Percentiles rank a stretch among this genome's conserved stretches.
These are phyloP conservation scores for Epizoanthus scotinus DNA, from an alignment of 92 coral and sea anemone genomes.

Conservation along the genomic window DNA sequence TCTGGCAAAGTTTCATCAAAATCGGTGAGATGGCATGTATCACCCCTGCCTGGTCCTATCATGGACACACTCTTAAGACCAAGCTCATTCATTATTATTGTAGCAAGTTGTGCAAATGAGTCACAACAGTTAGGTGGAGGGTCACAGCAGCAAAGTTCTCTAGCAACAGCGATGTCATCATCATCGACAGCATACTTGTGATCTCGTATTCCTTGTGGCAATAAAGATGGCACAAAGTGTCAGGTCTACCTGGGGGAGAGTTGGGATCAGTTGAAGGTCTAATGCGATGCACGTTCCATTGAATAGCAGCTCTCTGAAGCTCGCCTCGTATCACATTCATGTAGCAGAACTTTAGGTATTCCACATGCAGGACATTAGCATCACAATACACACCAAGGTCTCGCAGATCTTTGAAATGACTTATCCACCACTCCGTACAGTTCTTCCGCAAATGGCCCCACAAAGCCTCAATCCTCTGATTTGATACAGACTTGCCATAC, in stretches of 20 bases:
- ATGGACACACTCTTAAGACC: too few species aligned
- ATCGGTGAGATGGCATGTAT: too few species aligned
- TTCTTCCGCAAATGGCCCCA: slow-evolving; percentile 19
- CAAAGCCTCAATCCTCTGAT: slow-evolving; percentile 26
- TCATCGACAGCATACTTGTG: slow-evolving; percentile 37
- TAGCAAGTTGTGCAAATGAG: slow-evolving; percentile 49
- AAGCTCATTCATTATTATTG: slow-evolving; percentile 44
- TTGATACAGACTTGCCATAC: slow-evolving; percentile 30
- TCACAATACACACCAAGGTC: slow-evolving; percentile 19
- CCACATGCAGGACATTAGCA: slow-evolving; percentile 10
- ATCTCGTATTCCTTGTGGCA: slow-evolving; percentile 32
- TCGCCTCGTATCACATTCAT: slow-evolving; percentile 9
- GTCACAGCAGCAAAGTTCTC: slow-evolving; percentile 25
- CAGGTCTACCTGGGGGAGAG: slow-evolving; percentile 46
- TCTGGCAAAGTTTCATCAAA: too few species aligned
- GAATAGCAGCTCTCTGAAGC: slow-evolving; percentile 21
- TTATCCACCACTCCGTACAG: slow-evolving; percentile 27
- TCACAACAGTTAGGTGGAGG: slow-evolving; percentile 33
- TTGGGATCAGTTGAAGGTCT: slow-evolving; percentile 46
- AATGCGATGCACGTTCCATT: slow-evolving; percentile 42
- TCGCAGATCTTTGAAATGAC: slow-evolving; percentile 12
- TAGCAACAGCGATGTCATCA: slow-evolving; percentile 24
- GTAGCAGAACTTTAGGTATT: slow-evolving; percentile 4
- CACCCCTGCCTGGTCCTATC: too few species aligned
- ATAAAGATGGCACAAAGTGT: slow-evolving; percentile 37